These are phyloP conservation scores for Zophobas atratus DNA, from an alignment of 1,140 invertebrate species.

Conservation along the genomic window DNA sequence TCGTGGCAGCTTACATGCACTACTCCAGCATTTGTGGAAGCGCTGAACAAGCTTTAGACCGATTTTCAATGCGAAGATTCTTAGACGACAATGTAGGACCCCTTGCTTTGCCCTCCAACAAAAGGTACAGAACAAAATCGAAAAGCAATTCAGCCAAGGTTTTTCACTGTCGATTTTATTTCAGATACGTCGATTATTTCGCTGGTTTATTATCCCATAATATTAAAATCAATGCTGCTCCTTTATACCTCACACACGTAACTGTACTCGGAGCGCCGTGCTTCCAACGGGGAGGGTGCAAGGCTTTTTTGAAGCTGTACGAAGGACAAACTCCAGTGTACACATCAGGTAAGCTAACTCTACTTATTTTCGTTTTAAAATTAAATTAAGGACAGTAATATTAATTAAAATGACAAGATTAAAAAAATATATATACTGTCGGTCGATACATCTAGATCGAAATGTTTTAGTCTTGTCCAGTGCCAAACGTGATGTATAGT, in stretches of 20 bases:
- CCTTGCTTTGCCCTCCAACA: conserved; percentile 89
- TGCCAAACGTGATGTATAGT: no score
- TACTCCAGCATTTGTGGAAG: conserved; percentile 93
- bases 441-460: no score
- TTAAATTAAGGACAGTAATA: no score
- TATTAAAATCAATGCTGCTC: conserved; percentile 88
- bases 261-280: conserved; percentile 87
- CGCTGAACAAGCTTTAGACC: conserved; percentile 90
- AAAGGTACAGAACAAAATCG: conserved; percentile 75
- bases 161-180: conserved; percentile 35
- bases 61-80: conserved; percentile 93
- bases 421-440: no score
- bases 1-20: conserved; percentile 94
- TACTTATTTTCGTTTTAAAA: neutral
- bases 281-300: conserved; percentile 82
- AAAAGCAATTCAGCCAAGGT: neutral
- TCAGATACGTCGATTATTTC: conserved; percentile 92
- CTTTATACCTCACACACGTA: conserved; percentile 89
- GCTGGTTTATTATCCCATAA: conserved; percentile 90
- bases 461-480: no score
- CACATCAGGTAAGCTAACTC: conserved; percentile 76
- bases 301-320: conserved; percentile 86
- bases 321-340: conserved; percentile 91
- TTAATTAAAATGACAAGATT: no score
- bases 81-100: conserved; percentile 89